Base-by-base conservation (phyloP, 2,888 invertebrate species). In the Drosophila anceps region DNA sequence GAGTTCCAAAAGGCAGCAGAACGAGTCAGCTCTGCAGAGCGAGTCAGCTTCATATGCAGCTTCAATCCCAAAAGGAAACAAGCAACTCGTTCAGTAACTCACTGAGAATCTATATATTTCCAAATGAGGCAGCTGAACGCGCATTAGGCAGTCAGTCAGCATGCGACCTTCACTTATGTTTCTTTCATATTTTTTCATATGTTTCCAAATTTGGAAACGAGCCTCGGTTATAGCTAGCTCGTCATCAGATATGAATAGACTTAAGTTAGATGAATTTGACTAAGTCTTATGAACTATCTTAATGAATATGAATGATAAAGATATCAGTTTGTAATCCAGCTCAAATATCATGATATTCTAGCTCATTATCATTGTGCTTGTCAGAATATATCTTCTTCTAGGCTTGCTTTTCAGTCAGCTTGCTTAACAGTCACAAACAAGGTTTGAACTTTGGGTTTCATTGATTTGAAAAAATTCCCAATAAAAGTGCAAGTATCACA, bases 121-220 rank as follows among this genome's bases (percentile, higher is more conserved):
- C 15, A 15, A 37, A 7, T n/a, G 4, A 18, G 10, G 20, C 20
- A 6, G 43, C 12, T 43, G 24, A 24, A 15, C n/a, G 46, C 27
- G 27, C n/a, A 46, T 46, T n/a, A 1, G n/a, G 27, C 8, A 27
- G 46, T 46, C 27, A 9, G 15, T 8, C 24, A 9, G 1, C 27
- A 15, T 13, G 15, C 24, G 8, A 27, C 8, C 8, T 15, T 4
- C 15, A 4, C 15, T 0, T n/a, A n/a, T n/a, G n/a, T n/a, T 46
- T 27, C 46, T 7, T 24, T 24, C 3, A 20, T n/a, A n/a, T n/a
- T n/a, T n/a, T n/a, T n/a, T n/a, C n/a, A n/a, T n/a, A n/a, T n/a
- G n/a, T n/a, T n/a, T n/a, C n/a, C n/a, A 66, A 73, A 72, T 69
- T 80, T 68, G 65, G 60, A 53, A 69, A 67, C 54, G 74, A 77